These are phyloP conservation scores for Adela reaumurella DNA, from an alignment of 2,888 invertebrate species.

Conservation along the genomic window DNA sequence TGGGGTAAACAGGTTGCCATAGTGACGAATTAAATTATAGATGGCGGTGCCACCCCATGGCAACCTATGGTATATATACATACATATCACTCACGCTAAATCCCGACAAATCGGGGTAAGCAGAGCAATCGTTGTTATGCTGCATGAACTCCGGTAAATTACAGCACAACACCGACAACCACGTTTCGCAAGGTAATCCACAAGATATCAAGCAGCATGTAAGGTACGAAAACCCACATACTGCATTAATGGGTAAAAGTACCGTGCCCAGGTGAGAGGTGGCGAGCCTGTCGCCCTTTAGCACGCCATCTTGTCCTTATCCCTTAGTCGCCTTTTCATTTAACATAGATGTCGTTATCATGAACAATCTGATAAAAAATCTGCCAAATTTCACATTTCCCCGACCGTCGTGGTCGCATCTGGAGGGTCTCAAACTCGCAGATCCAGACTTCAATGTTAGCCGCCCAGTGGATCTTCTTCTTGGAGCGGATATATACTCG, in stretches of 20 bases:
- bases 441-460: slow-evolving; percentile 11
- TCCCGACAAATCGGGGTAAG: no score
- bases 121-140: no score
- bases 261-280: slow-evolving; percentile 1
- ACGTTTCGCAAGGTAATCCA: background rate
- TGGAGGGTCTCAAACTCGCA: slow-evolving; percentile 10
- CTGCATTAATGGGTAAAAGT: slow-evolving; percentile 4
- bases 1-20: no score
- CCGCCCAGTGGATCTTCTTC: slow-evolving; percentile 1
- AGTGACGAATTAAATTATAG: no score
- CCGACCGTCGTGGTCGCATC: slow-evolving; percentile 10
- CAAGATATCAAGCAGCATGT: slow-evolving; percentile 1
- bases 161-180: no score
- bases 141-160: no score
- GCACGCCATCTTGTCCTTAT: no score
- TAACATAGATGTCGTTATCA: slow-evolving; percentile 1
- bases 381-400: slow-evolving; percentile 3
- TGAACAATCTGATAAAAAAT: slow-evolving; percentile 4
- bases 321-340: no score
- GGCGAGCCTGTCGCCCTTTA: no score
- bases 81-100: no score
- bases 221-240: background rate
- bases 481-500: slow-evolving; percentile 11
- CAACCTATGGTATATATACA: no score
- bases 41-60: no score